A percentile compares a stretch with the other conserved stretches of the same genome.
phyloP scores from a whole-genome alignment of 2,797 vertebrate species.

The Clarias pachynema region DNA sequence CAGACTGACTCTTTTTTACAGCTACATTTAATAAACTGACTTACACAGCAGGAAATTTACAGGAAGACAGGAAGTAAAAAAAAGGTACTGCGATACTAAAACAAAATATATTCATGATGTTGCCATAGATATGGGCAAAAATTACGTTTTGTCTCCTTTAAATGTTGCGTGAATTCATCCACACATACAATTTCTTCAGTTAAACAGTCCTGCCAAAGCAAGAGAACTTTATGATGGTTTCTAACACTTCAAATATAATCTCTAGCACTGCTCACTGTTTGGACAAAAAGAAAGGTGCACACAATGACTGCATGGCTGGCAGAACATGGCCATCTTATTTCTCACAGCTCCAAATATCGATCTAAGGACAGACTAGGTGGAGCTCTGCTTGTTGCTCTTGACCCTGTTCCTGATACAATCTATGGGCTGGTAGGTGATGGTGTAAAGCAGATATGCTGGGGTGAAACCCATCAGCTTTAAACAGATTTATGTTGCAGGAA shows the following conservation, averaged over 20 bases:
- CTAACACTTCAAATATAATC: conserved; percentile 15
- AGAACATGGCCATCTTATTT: not conserved
- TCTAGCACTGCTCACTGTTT: conserved; percentile 7
- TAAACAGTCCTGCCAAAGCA: not conserved
- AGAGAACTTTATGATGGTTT: conserved; percentile 2
- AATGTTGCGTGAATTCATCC: not conserved
- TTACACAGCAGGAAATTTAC: not conserved
- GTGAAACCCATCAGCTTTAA: not conserved
- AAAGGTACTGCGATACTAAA: not conserved
- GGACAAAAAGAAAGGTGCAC: not conserved
- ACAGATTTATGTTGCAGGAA: conserved; percentile 23
- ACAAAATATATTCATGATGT: not conserved
- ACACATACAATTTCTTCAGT: conserved; percentile 1
- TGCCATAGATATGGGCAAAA: not conserved
- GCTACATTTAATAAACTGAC: not conserved
- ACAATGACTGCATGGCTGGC: not conserved
- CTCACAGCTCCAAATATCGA: conserved; percentile 12
- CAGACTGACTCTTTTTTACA: no score
- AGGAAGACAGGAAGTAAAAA: not conserved
- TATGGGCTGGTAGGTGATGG: conserved; percentile 10
- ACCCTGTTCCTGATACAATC: conserved; percentile 28
- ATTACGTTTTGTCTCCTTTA: not conserved
- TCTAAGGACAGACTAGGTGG: not conserved
- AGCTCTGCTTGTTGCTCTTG: conserved; percentile 14
- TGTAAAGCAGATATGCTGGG: conserved; percentile 18